Evolutionary conservation across 2,888 invertebrate species (phyloP).

Genomic region (Drosophila prostipennis): DNA sequence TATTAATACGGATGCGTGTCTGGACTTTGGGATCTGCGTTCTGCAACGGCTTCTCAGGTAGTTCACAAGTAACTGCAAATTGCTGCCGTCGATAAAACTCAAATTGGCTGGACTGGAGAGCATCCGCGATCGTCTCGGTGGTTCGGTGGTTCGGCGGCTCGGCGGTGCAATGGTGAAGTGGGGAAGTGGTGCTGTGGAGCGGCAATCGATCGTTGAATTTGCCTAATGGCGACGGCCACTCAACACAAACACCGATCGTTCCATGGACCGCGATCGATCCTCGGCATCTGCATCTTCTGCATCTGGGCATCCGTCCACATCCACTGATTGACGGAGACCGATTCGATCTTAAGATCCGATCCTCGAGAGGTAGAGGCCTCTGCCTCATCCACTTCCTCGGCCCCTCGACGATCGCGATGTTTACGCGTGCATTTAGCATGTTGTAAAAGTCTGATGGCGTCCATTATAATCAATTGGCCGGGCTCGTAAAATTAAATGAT

Average conservation of each 20-base stretch:
- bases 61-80: conserved; percentile 84
- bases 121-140: conserved; percentile 59
- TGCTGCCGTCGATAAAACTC: conserved; percentile 79
- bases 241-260: conserved; percentile 73
- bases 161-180: background rate
- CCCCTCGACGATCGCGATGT: conserved; percentile 57
- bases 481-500: conserved; percentile 84
- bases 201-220: conserved; percentile 79
- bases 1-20: conserved; percentile 71
- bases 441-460: conserved; percentile 83
- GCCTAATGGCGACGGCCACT: conserved; percentile 81
- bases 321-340: conserved; percentile 67
- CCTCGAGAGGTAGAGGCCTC: conserved; percentile 5
- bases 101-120: conserved; percentile 65
- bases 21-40: conserved; percentile 40
- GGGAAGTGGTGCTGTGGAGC: conserved; percentile 18
- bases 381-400: conserved; percentile 7
- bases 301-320: conserved; percentile 37
- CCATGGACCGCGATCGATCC: conserved; percentile 19
- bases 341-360: conserved; percentile 19
- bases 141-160: conserved; percentile 1
- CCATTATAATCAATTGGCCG: conserved; percentile 84
- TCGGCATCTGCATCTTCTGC: conserved; percentile 55
- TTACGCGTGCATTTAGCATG: conserved; percentile 83
- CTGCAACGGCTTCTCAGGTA: conserved; percentile 82